Conservation (phyloP, 2,113 vertebrate genomes). For the Sebastes schlegelii region DNA sequence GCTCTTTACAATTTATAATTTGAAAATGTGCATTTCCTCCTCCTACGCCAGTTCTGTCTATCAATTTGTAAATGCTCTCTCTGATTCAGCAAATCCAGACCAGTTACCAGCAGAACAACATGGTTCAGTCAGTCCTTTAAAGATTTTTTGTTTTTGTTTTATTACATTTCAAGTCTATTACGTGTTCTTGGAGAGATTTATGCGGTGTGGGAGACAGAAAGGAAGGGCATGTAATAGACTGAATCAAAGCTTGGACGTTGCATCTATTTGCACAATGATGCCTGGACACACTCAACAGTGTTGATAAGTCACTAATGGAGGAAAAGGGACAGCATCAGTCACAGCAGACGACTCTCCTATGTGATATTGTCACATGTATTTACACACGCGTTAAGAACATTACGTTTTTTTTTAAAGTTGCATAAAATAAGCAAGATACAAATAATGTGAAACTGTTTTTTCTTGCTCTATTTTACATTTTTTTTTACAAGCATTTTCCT, state of each 20-base stretch:
- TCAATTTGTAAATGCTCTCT: slow-evolving; percentile 11
- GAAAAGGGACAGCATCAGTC: no score
- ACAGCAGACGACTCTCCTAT: no score
- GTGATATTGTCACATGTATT: no score
- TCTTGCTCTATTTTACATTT: no score
- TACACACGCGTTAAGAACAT: no score
- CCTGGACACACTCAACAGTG: no score
- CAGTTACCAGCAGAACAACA: slow-evolving; percentile 3
- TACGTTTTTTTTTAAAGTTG: no score
- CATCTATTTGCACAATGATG: no score
- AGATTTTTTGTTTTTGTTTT: neutral
- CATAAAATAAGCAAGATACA: no score
- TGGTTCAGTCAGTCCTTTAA: slow-evolving; percentile 4
- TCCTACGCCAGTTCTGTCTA: slow-evolving; percentile 15
- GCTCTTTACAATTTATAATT: neutral
- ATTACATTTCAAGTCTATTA: slow-evolving; percentile 8
- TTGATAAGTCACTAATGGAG: no score
- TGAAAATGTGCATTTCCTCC: slow-evolving; percentile 4
- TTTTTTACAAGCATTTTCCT: neutral
- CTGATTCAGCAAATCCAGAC: slow-evolving; percentile 28
- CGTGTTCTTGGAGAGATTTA: slow-evolving; percentile 23
- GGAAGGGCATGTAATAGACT: slow-evolving; percentile 1
- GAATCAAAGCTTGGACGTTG: neutral
- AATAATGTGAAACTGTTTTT: no score
- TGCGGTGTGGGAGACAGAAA: neutral